Evolutionary conservation across 2,113 vertebrate species (phyloP), one percentile per base, ranked within the genome.

Genomic region (Trichechus manatus): DNA sequence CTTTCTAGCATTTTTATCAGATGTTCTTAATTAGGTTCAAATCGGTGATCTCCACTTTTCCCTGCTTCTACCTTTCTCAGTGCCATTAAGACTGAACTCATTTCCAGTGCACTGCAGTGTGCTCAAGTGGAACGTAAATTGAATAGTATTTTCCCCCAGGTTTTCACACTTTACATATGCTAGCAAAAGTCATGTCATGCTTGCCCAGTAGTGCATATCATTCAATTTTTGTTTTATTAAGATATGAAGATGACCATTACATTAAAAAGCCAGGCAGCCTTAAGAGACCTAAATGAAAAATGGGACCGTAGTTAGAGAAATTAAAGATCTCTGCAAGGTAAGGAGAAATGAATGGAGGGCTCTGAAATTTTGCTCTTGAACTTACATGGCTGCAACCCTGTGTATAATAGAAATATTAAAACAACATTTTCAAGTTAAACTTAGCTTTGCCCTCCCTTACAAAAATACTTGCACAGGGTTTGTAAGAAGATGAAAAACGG

Each of bases 211-310:
- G 95, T 95, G 98, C 97, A 97, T 98, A 96, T 98, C 98, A 99
- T 98, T 99, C 98, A 98, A 98, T 98, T 98, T 98, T 98, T 98
- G 92, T 98, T 99, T 98, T 98, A 98, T 98, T 98, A 98, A 98
- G 97, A 98, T 98, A 97, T 91, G 92, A 98, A 97, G 96, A 98
- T 98, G 98, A 98, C 96, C 98, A 92, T 97, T 96, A 77, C 93
- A 96, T 97, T 98, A 94, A 92, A 96, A 96, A 98, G 81, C 85
- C 29, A 93, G 95, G 95, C 59, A 88, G 82, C 36, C 89, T 96
- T 96, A 96, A 95, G 96, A 97, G 94, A 81, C 53, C 61, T 44
- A 42, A 92, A 78, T 95, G 92, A 97, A 96, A 98, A 97, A 96
- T 61, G 59, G 88, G 36, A 64, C 33, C n/a, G 91, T 61, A 64